A percentile compares a stretch with the other conserved stretches of the same genome.
phyloP scores from a whole-genome alignment of 2,113 vertebrate genomes.

The Propithecus coquereli region DNA sequence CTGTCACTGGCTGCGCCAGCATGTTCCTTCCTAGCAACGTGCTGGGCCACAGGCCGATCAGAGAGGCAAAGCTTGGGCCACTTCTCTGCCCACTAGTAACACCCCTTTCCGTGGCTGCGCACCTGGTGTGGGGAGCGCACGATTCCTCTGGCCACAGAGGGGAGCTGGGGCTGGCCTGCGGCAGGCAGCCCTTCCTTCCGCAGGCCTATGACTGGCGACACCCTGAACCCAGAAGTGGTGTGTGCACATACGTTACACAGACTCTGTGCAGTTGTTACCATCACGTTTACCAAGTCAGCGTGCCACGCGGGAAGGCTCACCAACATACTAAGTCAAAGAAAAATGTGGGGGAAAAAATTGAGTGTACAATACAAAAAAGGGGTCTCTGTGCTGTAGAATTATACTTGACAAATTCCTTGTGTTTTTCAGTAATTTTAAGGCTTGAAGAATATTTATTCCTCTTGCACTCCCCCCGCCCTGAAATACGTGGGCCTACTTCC shows the following conservation, averaged over 20 bases:
- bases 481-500: not conserved
- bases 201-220: fast-evolving
- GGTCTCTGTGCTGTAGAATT: not conserved
- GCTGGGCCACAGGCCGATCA: not conserved
- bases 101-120: not conserved
- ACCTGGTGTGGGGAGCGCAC: not conserved
- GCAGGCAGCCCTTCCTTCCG: not conserved
- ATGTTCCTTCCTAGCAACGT: not conserved
- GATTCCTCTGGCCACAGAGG: not conserved
- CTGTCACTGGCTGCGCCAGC: not conserved
- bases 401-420: fast-evolving
- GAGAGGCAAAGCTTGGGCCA: fast-evolving
- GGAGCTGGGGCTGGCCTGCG: not conserved
- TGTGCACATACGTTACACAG: fast-evolving
- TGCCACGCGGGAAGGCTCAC: not conserved
- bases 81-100: fast-evolving
- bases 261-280: fast-evolving
- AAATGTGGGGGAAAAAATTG: not conserved
- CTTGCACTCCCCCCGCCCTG: not conserved
- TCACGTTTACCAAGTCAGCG: not conserved
- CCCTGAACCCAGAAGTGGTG: not conserved
- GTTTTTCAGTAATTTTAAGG: not conserved
- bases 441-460: not conserved
- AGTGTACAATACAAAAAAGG: not conserved
- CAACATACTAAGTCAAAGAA: not conserved